These are phyloP conservation scores for Perca fluviatilis DNA, from an alignment of 2,113 vertebrate species.

Conservation along the genomic window DNA sequence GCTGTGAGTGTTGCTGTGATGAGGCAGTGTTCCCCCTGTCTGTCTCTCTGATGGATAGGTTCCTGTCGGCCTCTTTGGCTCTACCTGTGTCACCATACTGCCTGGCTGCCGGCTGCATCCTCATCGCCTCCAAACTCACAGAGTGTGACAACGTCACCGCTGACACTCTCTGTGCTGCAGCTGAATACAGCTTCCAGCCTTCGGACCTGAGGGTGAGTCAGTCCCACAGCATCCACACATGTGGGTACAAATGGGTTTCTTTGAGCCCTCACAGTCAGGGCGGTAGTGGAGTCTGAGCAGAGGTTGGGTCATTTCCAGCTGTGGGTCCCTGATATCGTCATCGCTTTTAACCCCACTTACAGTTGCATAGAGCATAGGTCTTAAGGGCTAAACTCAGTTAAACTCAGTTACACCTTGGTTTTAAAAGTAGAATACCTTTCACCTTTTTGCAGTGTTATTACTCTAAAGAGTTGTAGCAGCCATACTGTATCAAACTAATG, in stretches of 20 bases:
- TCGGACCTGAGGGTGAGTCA: constrained; percentile 81
- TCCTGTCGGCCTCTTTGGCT: constrained; percentile 78
- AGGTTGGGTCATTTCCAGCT: background rate
- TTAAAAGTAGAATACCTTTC: too few relatives aligned
- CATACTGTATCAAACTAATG: background rate
- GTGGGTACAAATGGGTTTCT: background rate
- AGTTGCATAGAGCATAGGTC: background rate
- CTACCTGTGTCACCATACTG: constrained; percentile 76
- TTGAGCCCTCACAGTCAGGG: background rate
- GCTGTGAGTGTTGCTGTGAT: constrained; percentile 82
- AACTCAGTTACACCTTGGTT: too few relatives aligned
- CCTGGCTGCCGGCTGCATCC: constrained; percentile 83
- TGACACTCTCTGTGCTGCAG: constrained; percentile 81
- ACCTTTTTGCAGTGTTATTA: background rate
- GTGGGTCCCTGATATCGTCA: background rate
- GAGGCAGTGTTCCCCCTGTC: constrained; percentile 85
- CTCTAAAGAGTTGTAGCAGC: background rate
- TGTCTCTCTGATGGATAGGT: constrained; percentile 85
- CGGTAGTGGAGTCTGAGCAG: background rate
- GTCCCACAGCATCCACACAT: background rate
- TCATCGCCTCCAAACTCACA: constrained; percentile 86
- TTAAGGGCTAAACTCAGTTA: too few relatives aligned
- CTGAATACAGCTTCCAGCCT: constrained; percentile 79
- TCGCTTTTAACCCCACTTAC: background rate
- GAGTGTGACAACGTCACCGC: constrained; percentile 80